Evolutionary conservation across 2,113 vertebrate species (phyloP), one percentile per base, ranked within the genome.

Genomic region (Aptenodytes forsteri): DNA sequence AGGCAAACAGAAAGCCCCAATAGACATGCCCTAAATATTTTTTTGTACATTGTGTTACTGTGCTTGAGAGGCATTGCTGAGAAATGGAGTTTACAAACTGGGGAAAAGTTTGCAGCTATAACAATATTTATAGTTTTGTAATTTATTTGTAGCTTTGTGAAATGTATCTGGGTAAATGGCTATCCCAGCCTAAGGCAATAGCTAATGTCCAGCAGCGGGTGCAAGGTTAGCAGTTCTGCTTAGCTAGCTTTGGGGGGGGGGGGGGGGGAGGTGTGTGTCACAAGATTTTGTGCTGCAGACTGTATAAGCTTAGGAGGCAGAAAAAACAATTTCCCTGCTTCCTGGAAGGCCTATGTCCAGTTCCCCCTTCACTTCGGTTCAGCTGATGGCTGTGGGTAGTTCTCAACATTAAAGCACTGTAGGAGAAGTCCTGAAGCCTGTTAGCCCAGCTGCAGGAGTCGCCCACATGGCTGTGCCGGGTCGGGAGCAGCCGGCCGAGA

Each of bases 401-500:
- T 75, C 21, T 76, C 42, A 29, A 12, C 32, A 15, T 16, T 49
- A 46, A 67, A 90, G 42, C 47, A 15, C 22, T 42, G 19, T 5
- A 44, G 50, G 49, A 65, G 22, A 79, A 21, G 6, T 7, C 61
- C 70, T 14, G 34, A 21, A 47, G n/a, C 70, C 49, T 11, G 22
- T 36, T 38, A 34, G 49, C 27, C n/a, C 12, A 26, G 66, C 34
- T 1, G 1, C 16, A 49, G 82, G 47, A 62, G n/a, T 19, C 5
- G 0, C 4, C 3, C 2, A 3, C 7, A 2, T 64, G 47, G 42
- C 79, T 71, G 38, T 71, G 47, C 79, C 2, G 1, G 34, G 20
- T 9, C 3, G 3, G 65, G 34, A 95, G 56, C 56, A 16, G 69
- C 29, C 1, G 0, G 20, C 21, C 1, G 4, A 47, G 78, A 65